Percentiles rank a stretch among this genome's conserved stretches.
Evolutionary conservation across 2,888 invertebrate species (phyloP).

Genomic region (Chrysolina oricalcia): DNA sequence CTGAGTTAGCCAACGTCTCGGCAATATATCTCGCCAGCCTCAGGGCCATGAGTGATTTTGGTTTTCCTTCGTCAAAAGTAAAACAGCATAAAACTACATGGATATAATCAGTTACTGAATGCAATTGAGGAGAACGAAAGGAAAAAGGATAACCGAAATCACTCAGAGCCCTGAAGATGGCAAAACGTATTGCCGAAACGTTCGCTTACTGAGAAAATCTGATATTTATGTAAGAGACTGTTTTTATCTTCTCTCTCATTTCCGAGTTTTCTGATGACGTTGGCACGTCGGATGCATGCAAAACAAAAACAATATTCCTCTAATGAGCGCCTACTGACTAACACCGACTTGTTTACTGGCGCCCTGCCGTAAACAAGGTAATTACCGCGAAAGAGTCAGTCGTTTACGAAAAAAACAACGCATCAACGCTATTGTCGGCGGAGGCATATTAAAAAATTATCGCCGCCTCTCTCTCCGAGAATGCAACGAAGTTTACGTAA

Average conservation of each 20-base stretch:
- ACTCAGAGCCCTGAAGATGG: too few relatives aligned
- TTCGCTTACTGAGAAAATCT: too few relatives aligned
- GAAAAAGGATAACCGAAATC: too few relatives aligned
- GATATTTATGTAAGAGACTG: too few relatives aligned
- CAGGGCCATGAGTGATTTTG: too few relatives aligned
- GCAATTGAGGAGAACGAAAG: too few relatives aligned
- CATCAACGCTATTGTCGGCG: background rate
- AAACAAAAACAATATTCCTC: conserved; percentile 48
- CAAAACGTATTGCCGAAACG: too few relatives aligned
- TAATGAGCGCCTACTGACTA: conserved; percentile 41
- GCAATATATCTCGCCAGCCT: too few relatives aligned
- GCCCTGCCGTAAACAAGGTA: conserved; percentile 44
- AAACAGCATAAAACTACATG: too few relatives aligned
- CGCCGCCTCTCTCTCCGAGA: background rate
- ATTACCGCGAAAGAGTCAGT: conserved; percentile 24
- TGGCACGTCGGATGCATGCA: background rate
- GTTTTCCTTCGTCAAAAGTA: too few relatives aligned
- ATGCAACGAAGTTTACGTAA: background rate
- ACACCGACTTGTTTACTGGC: conserved; percentile 44
- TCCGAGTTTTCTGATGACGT: background rate
- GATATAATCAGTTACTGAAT: too few relatives aligned
- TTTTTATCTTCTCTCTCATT: background rate
- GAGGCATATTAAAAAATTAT: background rate
- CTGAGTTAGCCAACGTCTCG: too few relatives aligned
- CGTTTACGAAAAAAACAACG: background rate